These are phyloP conservation scores for Leptopterna dolabrata DNA, from an alignment of 2,888 invertebrate genomes.

Conservation along the genomic window DNA sequence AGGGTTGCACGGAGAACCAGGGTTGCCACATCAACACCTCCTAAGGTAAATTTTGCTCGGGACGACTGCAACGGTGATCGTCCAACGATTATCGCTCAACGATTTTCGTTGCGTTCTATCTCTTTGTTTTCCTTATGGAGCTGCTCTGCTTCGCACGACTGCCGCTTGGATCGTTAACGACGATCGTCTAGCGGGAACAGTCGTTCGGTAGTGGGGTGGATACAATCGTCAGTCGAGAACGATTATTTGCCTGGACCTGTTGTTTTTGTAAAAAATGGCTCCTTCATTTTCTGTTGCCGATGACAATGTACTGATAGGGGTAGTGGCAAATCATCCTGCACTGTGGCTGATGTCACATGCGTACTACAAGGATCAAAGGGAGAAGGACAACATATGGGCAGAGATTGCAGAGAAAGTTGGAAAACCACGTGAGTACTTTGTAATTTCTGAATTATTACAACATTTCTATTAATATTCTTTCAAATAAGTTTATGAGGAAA, in stretches of 20 bases:
- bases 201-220: background rate
- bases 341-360: background rate
- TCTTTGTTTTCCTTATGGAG: background rate
- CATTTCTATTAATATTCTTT: background rate
- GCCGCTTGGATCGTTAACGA: conserved; percentile 14
- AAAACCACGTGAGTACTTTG: background rate
- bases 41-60: no score
- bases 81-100: background rate
- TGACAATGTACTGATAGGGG: background rate
- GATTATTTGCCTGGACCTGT: background rate
- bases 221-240: conserved; percentile 8
- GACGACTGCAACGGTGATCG: background rate
- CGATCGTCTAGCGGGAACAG: background rate
- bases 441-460: background rate
- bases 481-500: background rate
- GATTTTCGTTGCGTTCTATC: background rate
- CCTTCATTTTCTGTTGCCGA: conserved; percentile 3
- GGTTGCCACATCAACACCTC: no score
- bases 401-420: background rate
- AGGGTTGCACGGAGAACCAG: no score
- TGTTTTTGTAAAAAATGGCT: background rate
- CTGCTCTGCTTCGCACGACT: background rate
- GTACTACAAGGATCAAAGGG: background rate
- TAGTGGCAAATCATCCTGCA: conserved; percentile 14
- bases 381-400: background rate